Conservation (phyloP, 2,797 vertebrate genomes). For the Eupleurogrammus muticus region DNA sequence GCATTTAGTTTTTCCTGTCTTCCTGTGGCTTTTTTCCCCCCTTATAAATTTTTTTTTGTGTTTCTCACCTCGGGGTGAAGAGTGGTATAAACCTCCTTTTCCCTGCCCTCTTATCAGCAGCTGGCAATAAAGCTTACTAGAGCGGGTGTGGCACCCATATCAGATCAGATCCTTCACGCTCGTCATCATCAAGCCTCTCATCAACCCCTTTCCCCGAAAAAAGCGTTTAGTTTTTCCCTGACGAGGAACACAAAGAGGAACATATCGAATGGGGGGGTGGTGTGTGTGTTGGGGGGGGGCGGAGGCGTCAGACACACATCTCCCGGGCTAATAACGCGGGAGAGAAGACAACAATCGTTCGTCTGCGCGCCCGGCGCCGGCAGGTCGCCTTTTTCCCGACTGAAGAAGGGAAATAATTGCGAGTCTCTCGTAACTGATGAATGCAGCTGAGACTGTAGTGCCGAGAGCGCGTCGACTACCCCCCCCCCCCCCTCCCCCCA, state of each 20-base stretch:
- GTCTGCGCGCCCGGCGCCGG: constrained; percentile 64
- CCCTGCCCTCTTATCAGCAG: constrained; percentile 58
- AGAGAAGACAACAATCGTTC: constrained; percentile 78
- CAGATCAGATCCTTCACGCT: constrained; percentile 69
- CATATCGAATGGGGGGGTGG: constrained; percentile 53
- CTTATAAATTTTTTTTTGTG: constrained; percentile 20
- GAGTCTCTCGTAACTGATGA: constrained; percentile 68
- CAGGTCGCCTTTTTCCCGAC: constrained; percentile 78
- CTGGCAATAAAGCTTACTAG: constrained; percentile 52
- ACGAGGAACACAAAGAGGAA: constrained; percentile 73
- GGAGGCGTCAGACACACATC: constrained; percentile 54
- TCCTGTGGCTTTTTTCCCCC: too few species aligned
- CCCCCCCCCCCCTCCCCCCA: background rate
- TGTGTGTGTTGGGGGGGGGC: background rate
- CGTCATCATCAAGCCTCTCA: constrained; percentile 73
- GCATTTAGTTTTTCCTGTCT: too few species aligned
- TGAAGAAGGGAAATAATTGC: constrained; percentile 76
- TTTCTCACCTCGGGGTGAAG: constrained; percentile 49
- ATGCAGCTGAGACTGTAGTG: constrained; percentile 61
- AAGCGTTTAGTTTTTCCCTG: constrained; percentile 77
- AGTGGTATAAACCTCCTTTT: constrained; percentile 48
- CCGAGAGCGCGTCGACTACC: constrained; percentile 48
- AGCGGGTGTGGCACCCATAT: constrained; percentile 67
- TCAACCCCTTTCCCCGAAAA: constrained; percentile 54
- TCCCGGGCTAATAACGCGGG: constrained; percentile 75